Base-by-base conservation (phyloP, 30 jellyfish, hydroid and myxozoan species). In the Mastigias papua region DNA sequence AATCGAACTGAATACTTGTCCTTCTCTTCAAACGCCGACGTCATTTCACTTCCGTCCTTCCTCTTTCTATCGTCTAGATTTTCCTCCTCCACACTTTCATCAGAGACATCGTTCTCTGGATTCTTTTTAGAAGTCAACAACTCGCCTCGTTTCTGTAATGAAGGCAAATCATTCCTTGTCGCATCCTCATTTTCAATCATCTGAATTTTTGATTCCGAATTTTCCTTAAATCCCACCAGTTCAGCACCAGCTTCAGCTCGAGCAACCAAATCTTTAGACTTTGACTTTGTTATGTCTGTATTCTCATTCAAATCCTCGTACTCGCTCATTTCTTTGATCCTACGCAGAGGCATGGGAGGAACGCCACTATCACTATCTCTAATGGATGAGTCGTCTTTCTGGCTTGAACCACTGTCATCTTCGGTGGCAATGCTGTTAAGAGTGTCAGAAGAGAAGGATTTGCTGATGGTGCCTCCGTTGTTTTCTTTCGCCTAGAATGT, bases 321-420 rank as follows among this genome's bases (percentile, higher is more conserved):
- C 22, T 72, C 92, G 49, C 97, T 81, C 76, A 93, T 72, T 30
- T 93, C 98, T 67, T 93, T 93, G 98, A 93, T 88, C 88, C 90
- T 93, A 27, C 98, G 87, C 83, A 93, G 90, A n/a, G 98, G 98
- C 98, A 93, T 93, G 6, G 98, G 98, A 1, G 98, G 98, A n/a
- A 93, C 79, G 16, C 96, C 98, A 49, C 96, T 83, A 48, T 82
- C 97, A 31, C 95, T 80, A 61, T 84, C 96, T 69, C 98, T 23
- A 9, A 80, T 69, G 9, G 98, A 93, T 0, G 98, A 88, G 54
- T 93, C 98, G 75, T 89, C 90, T 28, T 73, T 91, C 27, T 92
- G 87, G 25, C 97, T 84, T 22, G 86, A 58, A 67, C 95, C 82
- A 49, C 91, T 95, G 73, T 82, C 97, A 57, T 91, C 91, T 51